Evolutionary conservation across 2,888 invertebrate species (phyloP), one percentile per base, ranked within the genome.

Genomic region (Zhengitettix transpicula): DNA sequence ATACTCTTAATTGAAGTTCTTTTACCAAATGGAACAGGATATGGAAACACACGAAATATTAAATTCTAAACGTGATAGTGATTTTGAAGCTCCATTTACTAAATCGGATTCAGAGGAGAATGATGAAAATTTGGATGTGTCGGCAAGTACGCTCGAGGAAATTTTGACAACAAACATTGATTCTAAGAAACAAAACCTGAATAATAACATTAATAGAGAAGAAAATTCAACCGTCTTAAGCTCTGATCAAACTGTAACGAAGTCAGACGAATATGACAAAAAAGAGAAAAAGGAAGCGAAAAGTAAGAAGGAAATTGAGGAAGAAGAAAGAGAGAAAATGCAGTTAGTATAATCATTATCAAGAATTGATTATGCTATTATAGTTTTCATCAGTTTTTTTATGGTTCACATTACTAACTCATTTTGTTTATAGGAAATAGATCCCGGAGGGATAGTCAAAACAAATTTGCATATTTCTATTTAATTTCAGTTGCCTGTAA

Each of bases 281-380:
- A 87, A 85, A 68, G 28, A 28, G 28, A 28, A 28, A 28, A 80
- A 79, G 58, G 85, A 83, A 61, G 63, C 60, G 61, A 72, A 69
- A 73, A 84, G 82, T 67, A 87, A 87, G 74, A 87, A 83, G 63
- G 92, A 93, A 73, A 71, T 92, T 11, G 93, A 96, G 72, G 93
- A 95, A 71, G 95, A 96, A 69, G 95, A 96, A 71, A 76, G 95
- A 62, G 92, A 95, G 71, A 92, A 91, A 73, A 95, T 96, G 95
- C 94, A 94, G 93, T 93, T 77, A 77, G 85, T 81, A 17, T 9
- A 14, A 17, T 1, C 1, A 0, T 17, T 28, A 53, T 15, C 17
- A 9, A 15, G 9, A 53, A 53, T 53, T 1, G 47, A n/a, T 47
- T 8, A 2, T 47, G 47, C 28, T 5, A 28, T 47, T 47, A 47